Evolutionary conservation across 2,797 vertebrate genomes (phyloP).

Genomic region (Danionella dracula): DNA sequence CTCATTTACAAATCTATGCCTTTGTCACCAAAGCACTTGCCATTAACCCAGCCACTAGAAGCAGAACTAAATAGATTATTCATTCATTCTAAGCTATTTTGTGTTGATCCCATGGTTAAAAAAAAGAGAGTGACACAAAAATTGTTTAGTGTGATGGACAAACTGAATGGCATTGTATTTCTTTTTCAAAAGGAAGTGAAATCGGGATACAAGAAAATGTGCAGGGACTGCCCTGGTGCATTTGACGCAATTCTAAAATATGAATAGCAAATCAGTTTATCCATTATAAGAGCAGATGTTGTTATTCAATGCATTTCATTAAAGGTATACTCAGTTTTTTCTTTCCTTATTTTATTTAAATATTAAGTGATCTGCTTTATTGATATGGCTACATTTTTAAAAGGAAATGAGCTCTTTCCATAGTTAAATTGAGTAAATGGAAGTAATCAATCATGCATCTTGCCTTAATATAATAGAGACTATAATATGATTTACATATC

Average conservation of each 20-base stretch:
- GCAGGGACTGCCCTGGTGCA: neutral
- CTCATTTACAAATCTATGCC: conserved; percentile 84
- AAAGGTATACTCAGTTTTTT: neutral
- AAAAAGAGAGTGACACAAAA: conserved; percentile 35
- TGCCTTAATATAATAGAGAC: conserved; percentile 18
- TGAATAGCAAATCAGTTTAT: too few species aligned
- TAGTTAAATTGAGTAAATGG: conserved; percentile 34
- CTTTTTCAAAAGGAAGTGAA: conserved; percentile 22
- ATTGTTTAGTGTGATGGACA: conserved; percentile 16
- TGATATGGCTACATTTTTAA: conserved; percentile 30
- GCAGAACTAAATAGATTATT: conserved; percentile 77
- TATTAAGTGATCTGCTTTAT: conserved; percentile 6
- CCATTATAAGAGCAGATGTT: conserved; percentile 44
- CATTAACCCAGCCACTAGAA: conserved; percentile 70
- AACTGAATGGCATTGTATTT: conserved; percentile 14
- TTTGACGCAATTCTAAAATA: neutral
- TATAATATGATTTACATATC: conserved; percentile 38
- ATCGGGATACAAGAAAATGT: conserved; percentile 30
- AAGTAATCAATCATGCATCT: conserved; percentile 38
- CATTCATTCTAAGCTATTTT: conserved; percentile 59
- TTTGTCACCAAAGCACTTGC: conserved; percentile 77
- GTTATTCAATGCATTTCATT: conserved; percentile 2
- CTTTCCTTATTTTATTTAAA: neutral
- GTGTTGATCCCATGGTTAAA: conserved; percentile 43
- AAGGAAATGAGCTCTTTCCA: conserved; percentile 39